Conservation (phyloP, 53 echinoderm and acorn worm genomes). For the Echinarachnius parma region DNA sequence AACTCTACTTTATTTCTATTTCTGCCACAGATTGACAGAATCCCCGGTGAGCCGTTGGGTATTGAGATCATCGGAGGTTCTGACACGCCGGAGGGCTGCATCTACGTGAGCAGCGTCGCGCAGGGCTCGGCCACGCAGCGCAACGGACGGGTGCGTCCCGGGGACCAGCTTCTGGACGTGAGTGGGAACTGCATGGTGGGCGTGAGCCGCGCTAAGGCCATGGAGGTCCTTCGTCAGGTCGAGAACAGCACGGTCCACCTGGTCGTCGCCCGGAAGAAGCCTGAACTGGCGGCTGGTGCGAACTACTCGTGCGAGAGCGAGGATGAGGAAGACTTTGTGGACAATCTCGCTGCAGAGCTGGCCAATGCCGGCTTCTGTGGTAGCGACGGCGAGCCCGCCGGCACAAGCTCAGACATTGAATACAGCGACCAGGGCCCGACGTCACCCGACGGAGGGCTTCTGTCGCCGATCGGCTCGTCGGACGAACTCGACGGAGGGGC, state of each 20-base stretch:
- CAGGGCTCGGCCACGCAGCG: slow-evolving; percentile 62
- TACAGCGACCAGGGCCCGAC: slow-evolving; percentile 18
- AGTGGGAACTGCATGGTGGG: slow-evolving; percentile 92
- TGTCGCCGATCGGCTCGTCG: slow-evolving; percentile 39
- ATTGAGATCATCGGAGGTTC: slow-evolving; percentile 78
- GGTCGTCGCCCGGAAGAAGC: slow-evolving; percentile 77
- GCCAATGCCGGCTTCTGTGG: slow-evolving; percentile 52
- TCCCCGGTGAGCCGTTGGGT: slow-evolving; percentile 66
- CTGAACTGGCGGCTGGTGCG: slow-evolving; percentile 24
- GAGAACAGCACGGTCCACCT: slow-evolving; percentile 60
- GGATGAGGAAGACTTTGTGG: slow-evolving; percentile 46
- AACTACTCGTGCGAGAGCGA: slow-evolving; percentile 28
- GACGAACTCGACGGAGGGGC: slow-evolving; percentile 28
- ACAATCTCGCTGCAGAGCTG: slow-evolving; percentile 76
- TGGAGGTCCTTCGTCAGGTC: slow-evolving; percentile 61
- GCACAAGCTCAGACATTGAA: slow-evolving; percentile 35
- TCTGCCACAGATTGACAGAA: slow-evolving; percentile 56
- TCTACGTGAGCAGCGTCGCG: slow-evolving; percentile 62
- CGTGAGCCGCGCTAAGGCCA: slow-evolving; percentile 75
- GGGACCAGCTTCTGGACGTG: slow-evolving; percentile 88
- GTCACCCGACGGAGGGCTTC: slow-evolving; percentile 23
- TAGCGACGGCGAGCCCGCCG: slow-evolving; percentile 58
- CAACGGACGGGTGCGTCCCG: slow-evolving; percentile 61
- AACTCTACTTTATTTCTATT: not conserved
- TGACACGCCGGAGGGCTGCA: slow-evolving; percentile 76